phyloP scores from a whole-genome alignment of 2,888 invertebrate genomes.

The Mesorhabditis spiculigera region DNA sequence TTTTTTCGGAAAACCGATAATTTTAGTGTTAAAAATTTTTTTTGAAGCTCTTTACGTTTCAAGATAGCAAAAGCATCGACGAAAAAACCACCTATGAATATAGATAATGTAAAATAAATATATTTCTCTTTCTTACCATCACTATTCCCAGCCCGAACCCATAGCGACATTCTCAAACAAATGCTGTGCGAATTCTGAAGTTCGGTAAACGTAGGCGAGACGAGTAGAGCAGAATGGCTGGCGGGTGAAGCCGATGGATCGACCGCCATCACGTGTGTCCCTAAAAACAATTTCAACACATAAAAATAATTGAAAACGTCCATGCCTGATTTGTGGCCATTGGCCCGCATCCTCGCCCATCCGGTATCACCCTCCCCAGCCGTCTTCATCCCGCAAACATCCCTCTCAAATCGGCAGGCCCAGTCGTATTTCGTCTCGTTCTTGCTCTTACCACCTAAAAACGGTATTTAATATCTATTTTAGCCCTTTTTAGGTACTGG shows the following conservation, averaged over 20 bases:
- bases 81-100: neutral
- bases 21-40: too few species aligned
- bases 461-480: neutral
- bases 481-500: too few species aligned
- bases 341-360: neutral
- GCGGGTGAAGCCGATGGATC: neutral
- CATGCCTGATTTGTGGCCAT: too few species aligned
- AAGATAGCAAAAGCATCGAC: neutral
- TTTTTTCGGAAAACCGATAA: too few species aligned
- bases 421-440: constrained; percentile 20
- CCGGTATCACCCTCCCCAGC: neutral
- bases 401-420: constrained; percentile 22
- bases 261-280: neutral
- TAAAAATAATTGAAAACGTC: neutral
- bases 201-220: neutral
- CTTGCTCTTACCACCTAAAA: neutral
- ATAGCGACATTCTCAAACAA: neutral
- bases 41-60: too few species aligned
- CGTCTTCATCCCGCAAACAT: constrained; percentile 14
- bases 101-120: too few species aligned
- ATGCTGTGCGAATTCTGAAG: neutral
- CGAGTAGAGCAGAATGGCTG: neutral
- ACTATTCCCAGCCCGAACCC: neutral
- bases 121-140: neutral
- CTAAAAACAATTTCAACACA: neutral